Conservation (phyloP, 2,797 vertebrate species). For the Halcyon leucocephala region DNA sequence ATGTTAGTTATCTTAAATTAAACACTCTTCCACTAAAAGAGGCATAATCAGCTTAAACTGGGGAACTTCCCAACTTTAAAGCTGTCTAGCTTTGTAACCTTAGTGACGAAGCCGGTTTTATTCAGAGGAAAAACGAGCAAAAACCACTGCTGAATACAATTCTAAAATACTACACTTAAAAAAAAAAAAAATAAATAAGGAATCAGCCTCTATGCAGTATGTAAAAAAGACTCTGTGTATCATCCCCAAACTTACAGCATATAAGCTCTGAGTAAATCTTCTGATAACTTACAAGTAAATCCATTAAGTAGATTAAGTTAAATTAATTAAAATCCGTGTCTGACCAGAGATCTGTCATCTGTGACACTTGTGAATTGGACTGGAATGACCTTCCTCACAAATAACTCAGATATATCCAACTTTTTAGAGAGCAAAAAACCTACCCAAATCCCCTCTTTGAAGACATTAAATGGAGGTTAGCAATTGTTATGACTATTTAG, state of each 20-base stretch:
- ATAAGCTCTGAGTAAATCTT: constrained; percentile 38
- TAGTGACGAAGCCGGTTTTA: background rate
- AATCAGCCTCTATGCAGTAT: background rate
- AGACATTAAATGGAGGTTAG: background rate
- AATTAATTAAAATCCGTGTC: constrained; percentile 45
- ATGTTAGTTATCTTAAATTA: background rate
- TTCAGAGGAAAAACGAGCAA: background rate
- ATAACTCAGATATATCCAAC: background rate
- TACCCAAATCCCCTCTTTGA: constrained; percentile 18
- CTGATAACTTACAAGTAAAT: constrained; percentile 52
- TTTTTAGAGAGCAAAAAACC: background rate
- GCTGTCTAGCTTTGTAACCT: background rate
- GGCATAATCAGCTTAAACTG: background rate
- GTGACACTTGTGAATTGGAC: background rate
- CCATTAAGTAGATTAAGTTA: constrained; percentile 63
- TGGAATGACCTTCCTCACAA: background rate
- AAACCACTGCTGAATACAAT: background rate
- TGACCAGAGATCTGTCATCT: constrained; percentile 29
- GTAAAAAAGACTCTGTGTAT: background rate
- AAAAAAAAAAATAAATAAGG: background rate
- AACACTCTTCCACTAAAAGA: background rate
- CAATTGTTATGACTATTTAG: constrained; percentile 41
- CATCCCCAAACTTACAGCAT: background rate
- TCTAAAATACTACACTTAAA: background rate
- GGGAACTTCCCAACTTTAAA: background rate